phyloP scores from a whole-genome alignment of 2,888 invertebrate species.

The Hoplodrina blanda region DNA sequence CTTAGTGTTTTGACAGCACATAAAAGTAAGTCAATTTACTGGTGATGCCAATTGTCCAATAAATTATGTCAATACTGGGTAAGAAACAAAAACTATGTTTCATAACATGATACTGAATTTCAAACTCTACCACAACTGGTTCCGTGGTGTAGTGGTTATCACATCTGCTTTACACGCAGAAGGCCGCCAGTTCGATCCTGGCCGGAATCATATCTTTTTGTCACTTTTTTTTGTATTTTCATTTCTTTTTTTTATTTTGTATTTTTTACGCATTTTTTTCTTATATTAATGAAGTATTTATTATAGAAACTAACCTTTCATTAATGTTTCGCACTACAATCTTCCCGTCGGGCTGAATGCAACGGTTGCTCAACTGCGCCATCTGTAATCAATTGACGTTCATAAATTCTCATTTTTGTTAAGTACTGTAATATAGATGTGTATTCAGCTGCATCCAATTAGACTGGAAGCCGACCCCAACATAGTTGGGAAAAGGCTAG shows the following conservation, averaged over 20 bases:
- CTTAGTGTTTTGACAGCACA: no score
- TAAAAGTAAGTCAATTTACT: no score
- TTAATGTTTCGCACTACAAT: constrained; percentile 73
- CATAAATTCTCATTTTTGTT: background rate
- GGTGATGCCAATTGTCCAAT: no score
- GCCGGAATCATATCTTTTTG: constrained; percentile 70
- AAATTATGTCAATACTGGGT: no score
- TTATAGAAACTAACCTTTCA: constrained; percentile 71
- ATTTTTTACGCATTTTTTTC: background rate
- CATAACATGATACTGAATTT: constrained; percentile 7
- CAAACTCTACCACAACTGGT: constrained; percentile 54
- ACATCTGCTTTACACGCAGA: constrained; percentile 92
- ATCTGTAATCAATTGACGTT: constrained; percentile 40
- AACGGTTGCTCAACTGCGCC: constrained; percentile 67
- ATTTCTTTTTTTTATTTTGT: background rate
- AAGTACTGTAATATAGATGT: no score
- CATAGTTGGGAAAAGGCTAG: no score
- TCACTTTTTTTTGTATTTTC: background rate
- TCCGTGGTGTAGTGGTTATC: constrained; percentile 95
- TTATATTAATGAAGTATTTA: no score
- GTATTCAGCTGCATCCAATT: no score
- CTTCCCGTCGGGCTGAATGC: constrained; percentile 79
- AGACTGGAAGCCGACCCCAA: no score
- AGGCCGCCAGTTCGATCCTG: constrained; percentile 73
- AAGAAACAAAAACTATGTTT: no score